Evolutionary conservation across 2,113 vertebrate species (phyloP), one percentile per base, ranked within the genome.

Genomic region (Parotia lawesii): DNA sequence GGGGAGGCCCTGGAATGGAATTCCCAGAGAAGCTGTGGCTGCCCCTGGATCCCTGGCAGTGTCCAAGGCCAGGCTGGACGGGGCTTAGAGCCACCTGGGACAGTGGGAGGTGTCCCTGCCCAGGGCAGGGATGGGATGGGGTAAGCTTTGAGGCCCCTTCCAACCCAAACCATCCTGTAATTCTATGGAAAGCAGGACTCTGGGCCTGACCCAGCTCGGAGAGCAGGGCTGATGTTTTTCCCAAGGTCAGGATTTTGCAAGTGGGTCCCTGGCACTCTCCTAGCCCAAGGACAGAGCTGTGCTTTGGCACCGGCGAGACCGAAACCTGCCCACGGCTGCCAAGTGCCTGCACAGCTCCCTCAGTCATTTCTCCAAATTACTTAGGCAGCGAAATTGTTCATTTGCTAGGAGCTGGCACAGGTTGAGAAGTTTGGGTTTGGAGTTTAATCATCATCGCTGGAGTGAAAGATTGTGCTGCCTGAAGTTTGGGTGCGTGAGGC

Each of bases 391-490:
- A 69, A 83, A 76, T 38, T 47, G 54, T 47, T 94, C 45, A 10
- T 91, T 92, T 91, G 66, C 74, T 62, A 9, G 71, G 67, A 54
- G 5, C 58, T 91, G 91, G 93, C 89, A 79, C 10, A 11, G 5
- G 51, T 21, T 76, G 79, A 40, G 78, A 53, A 74, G 61, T 78
- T 82, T 88, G 18, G 69, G 37, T 1, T 64, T 88, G 79, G 72
- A n/a, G 25, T 72, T 77, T 23, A 81, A 37, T 86, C 24, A 37
- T 86, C 24, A 9, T 57, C 1, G 0, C 0, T 5, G 61, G 57
- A 70, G 65, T 6, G 58, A 40, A 28, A 23, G 50, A 6, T 13
- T 0, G 8, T 6, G 6, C 24, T 77, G 89, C 45, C 24, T 47
- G 27, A 11, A 61, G 71, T 76, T 70, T 73, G 91, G 47, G n/a